phyloP scores from a whole-genome alignment of 2,797 vertebrate genomes.

The Pyrrhura leucotis region DNA sequence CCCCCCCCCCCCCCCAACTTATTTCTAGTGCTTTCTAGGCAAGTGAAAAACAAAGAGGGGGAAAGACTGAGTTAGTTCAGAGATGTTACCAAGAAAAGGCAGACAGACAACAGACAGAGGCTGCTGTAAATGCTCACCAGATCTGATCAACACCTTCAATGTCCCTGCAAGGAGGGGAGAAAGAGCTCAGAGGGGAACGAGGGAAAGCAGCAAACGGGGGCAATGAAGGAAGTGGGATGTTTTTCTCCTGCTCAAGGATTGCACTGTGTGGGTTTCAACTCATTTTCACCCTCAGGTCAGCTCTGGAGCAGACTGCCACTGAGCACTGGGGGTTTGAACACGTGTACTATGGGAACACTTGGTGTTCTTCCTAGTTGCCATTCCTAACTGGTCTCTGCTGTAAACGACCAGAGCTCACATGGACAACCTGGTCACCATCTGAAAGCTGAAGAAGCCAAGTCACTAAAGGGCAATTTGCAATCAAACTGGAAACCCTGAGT shows the following conservation, averaged over 20 bases:
- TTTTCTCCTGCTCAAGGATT: not conserved
- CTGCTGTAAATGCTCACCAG: slow-evolving; percentile 93
- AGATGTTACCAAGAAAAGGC: slow-evolving; percentile 63
- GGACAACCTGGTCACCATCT: too few relatives aligned
- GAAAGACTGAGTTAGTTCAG: slow-evolving; percentile 72
- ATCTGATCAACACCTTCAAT: slow-evolving; percentile 90
- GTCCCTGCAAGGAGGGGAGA: slow-evolving; percentile 94
- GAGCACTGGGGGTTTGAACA: not conserved
- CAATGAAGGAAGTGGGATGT: not conserved
- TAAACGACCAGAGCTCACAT: fast-evolving
- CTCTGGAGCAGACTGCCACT: not conserved
- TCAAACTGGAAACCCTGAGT: not conserved
- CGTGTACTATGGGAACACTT: fast-evolving
- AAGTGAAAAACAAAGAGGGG: slow-evolving; percentile 13
- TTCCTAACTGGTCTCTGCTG: not conserved
- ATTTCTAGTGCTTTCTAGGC: not conserved
- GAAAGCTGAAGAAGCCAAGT: not conserved
- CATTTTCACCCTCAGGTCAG: not conserved
- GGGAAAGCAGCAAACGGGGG: slow-evolving; percentile 4
- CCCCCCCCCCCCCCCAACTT: not conserved
- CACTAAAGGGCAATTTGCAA: not conserved
- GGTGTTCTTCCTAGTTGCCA: not conserved
- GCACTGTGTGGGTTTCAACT: not conserved
- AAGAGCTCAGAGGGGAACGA: slow-evolving; percentile 83
- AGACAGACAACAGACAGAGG: slow-evolving; percentile 69